These are phyloP conservation scores for Muschampia plurimacula DNA, from an alignment of 2,888 invertebrate genomes.

Conservation along the genomic window DNA sequence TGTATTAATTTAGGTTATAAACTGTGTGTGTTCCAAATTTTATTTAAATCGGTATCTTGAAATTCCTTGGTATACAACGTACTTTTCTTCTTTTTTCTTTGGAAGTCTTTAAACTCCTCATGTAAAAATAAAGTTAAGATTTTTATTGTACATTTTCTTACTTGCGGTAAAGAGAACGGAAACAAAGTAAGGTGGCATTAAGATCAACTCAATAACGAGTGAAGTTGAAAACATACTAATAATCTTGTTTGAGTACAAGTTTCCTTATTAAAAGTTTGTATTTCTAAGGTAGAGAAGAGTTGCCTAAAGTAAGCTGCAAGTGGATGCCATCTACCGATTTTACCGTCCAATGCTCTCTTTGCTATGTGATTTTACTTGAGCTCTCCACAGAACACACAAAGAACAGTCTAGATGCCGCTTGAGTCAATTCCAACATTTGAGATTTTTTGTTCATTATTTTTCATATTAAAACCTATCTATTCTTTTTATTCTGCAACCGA, in stretches of 20 bases:
- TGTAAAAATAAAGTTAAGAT: not conserved
- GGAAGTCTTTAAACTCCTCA: too few species aligned
- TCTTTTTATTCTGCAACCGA: too few species aligned
- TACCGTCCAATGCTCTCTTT: slow-evolving; percentile 57
- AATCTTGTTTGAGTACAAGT: slow-evolving; percentile 64
- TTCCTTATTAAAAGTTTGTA: slow-evolving; percentile 78
- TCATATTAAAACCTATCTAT: too few species aligned
- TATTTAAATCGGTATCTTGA: too few species aligned
- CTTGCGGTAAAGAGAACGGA: not conserved
- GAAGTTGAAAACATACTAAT: slow-evolving; percentile 56
- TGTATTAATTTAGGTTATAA: too few species aligned
- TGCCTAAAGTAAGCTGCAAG: slow-evolving; percentile 45
- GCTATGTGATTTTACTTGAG: slow-evolving; percentile 51
- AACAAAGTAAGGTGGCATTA: slow-evolving; percentile 18
- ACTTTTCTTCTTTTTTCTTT: too few species aligned
- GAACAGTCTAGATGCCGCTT: not conserved
- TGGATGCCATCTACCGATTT: slow-evolving; percentile 62
- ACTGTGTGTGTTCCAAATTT: too few species aligned
- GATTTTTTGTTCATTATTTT: not conserved
- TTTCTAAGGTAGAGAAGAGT: slow-evolving; percentile 54
- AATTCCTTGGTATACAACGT: too few species aligned
- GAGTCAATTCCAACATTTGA: not conserved
- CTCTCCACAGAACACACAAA: not conserved
- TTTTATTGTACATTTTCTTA: not conserved
- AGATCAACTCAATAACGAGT: slow-evolving; percentile 21